Percentiles rank a stretch among this genome's conserved stretches.
These are phyloP conservation scores for Archips crataeganus DNA, from an alignment of 2,888 invertebrate species.

Conservation along the genomic window DNA sequence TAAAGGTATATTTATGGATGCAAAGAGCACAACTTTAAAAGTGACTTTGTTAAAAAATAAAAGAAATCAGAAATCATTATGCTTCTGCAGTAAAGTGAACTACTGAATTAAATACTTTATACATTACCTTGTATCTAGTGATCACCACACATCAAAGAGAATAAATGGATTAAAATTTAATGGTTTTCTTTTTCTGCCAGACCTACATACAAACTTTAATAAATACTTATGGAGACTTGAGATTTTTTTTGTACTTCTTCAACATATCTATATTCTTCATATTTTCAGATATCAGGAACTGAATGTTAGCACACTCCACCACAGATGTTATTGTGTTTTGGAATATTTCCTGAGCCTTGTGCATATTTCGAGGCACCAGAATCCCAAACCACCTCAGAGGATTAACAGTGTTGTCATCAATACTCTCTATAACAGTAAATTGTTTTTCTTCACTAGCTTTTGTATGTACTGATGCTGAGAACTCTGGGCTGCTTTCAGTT, in stretches of 20 bases:
- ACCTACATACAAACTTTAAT: not conserved
- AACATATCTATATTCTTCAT: slow-evolving; percentile 63
- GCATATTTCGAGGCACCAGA: slow-evolving; percentile 92
- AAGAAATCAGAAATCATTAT: slow-evolving; percentile 22
- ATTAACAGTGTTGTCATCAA: slow-evolving; percentile 76
- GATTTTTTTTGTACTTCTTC: slow-evolving; percentile 58
- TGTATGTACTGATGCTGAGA: slow-evolving; percentile 71
- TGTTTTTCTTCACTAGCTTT: slow-evolving; percentile 72
- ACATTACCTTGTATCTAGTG: slow-evolving; percentile 42
- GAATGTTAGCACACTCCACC: slow-evolving; percentile 89
- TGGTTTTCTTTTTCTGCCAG: not conserved
- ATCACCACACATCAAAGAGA: slow-evolving; percentile 46
- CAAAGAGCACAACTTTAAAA: not conserved
- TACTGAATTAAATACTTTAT: slow-evolving; percentile 36
- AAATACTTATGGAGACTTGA: slow-evolving; percentile 41
- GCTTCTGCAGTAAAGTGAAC: slow-evolving; percentile 44
- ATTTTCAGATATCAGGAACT: slow-evolving; percentile 83
- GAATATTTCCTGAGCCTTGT: slow-evolving; percentile 91
- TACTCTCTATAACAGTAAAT: slow-evolving; percentile 67
- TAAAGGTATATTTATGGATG: slow-evolving; percentile 19
- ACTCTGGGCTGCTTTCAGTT: slow-evolving; percentile 86
- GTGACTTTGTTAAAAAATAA: slow-evolving; percentile 16
- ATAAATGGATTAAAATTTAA: slow-evolving; percentile 5
- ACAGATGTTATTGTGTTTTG: slow-evolving; percentile 88
- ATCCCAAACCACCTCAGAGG: slow-evolving; percentile 96